Evolutionary conservation across 2,113 vertebrate genomes (phyloP).

Genomic region (Pandion haliaetus): DNA sequence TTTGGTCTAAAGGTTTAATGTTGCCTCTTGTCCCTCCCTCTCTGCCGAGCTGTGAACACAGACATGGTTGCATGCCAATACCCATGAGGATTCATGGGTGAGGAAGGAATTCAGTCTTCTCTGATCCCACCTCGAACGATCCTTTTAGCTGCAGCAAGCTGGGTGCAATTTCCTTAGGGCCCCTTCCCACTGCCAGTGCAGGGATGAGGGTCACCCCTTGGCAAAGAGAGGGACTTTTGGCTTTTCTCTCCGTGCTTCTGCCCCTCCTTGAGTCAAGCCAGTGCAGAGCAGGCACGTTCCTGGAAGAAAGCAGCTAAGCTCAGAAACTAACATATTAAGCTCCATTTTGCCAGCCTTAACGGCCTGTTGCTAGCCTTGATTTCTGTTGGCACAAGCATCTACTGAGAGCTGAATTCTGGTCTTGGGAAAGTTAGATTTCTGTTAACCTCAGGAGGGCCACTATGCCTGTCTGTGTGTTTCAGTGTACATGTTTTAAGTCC

Average conservation of each 20-base stretch:
- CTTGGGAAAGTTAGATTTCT: neutral
- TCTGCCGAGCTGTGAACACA: neutral
- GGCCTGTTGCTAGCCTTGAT: neutral
- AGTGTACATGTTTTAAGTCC: neutral
- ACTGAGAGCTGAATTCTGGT: neutral
- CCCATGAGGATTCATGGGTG: rapidly evolving
- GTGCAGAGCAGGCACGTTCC: neutral
- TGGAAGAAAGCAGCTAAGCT: neutral
- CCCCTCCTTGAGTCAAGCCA: neutral
- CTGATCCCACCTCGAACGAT: neutral
- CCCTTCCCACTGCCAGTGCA: neutral
- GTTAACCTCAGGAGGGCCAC: neutral
- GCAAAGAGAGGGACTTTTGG: neutral
- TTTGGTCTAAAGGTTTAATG: neutral
- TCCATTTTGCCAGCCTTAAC: neutral
- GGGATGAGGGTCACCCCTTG: neutral
- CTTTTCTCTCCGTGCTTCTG: neutral
- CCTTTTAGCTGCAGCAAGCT: neutral
- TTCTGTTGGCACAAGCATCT: neutral
- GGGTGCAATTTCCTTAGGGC: neutral
- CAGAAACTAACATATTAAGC: neutral
- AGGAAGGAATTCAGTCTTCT: neutral
- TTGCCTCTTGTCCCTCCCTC: neutral
- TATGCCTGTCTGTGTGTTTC: neutral
- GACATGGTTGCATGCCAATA: rapidly evolving